Conservation (phyloP, 2,888 invertebrate species). For the Eupithecia pulchellata region DNA sequence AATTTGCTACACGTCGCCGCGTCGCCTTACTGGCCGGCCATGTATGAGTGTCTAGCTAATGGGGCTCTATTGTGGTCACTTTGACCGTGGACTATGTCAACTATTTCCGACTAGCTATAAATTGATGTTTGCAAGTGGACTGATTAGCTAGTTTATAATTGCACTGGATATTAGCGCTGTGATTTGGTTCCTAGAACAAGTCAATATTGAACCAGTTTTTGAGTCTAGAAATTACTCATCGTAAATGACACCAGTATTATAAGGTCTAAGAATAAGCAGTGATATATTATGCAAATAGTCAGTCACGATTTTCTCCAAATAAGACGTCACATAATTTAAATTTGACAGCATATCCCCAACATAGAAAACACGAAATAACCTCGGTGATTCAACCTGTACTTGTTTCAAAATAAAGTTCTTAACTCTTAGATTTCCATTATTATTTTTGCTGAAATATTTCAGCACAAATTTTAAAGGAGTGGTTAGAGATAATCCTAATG, state of each 20-base stretch:
- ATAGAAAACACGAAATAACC: neutral
- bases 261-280: neutral
- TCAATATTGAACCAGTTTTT: neutral
- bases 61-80: constrained; percentile 49
- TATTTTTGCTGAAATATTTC: neutral
- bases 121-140: constrained; percentile 34
- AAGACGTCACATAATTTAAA: constrained; percentile 10
- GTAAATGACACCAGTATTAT: neutral
- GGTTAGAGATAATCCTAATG: constrained; percentile 8
- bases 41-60: constrained; percentile 46
- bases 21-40: constrained; percentile 34
- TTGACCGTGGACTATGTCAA: constrained; percentile 38
- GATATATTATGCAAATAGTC: constrained; percentile 21
- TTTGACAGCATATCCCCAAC: neutral
- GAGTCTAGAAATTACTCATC: neutral
- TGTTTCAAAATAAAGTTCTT: neutral
- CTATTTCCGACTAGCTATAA: constrained; percentile 21
- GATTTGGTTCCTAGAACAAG: neutral
- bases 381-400: neutral
- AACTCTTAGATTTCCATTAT: neutral
- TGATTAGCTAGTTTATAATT: constrained; percentile 23
- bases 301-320: constrained; percentile 40
- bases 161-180: neutral
- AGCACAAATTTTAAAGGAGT: constrained; percentile 4
- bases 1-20: constrained; percentile 40